phyloP scores from a whole-genome alignment of 2,888 invertebrate species.

The Serripes groenlandicus region DNA sequence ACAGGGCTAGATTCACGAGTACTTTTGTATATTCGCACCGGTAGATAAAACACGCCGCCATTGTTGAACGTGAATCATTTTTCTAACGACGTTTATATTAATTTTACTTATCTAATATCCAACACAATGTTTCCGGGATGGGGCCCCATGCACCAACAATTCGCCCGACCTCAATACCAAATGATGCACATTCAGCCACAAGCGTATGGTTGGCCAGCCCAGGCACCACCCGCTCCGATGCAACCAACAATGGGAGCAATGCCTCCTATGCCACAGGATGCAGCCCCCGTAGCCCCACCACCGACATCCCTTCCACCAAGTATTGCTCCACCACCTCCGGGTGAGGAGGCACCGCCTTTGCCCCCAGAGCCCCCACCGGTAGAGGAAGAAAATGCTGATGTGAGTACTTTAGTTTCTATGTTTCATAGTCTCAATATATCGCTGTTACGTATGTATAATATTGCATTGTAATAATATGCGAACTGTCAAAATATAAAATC shows the following conservation, averaged over 20 bases:
- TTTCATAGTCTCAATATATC: no score
- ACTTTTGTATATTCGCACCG: no score
- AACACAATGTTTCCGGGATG: constrained; percentile 63
- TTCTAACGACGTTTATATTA: no score
- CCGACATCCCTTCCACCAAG: background rate
- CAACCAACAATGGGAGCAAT: constrained; percentile 40
- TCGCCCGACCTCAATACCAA: constrained; percentile 54
- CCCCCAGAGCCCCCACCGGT: constrained; percentile 83
- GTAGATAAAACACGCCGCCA: constrained; percentile 1
- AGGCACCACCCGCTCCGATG: constrained; percentile 1
- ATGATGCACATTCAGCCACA: constrained; percentile 60
- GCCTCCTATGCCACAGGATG: constrained; percentile 69
- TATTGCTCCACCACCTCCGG: constrained; percentile 77
- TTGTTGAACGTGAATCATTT: no score
- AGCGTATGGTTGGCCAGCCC: constrained; percentile 30
- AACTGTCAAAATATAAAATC: no score
- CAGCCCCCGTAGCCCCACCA: constrained; percentile 70
- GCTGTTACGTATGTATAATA: no score
- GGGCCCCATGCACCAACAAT: constrained; percentile 59
- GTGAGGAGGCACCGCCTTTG: constrained; percentile 82
- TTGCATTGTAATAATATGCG: no score
- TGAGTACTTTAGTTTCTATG: background rate
- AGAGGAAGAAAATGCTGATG: constrained; percentile 51
- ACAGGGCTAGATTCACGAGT: no score
- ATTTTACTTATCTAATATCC: no score